Conservation (phyloP, 2,113 vertebrate genomes). For the Calidris pygmaea region DNA sequence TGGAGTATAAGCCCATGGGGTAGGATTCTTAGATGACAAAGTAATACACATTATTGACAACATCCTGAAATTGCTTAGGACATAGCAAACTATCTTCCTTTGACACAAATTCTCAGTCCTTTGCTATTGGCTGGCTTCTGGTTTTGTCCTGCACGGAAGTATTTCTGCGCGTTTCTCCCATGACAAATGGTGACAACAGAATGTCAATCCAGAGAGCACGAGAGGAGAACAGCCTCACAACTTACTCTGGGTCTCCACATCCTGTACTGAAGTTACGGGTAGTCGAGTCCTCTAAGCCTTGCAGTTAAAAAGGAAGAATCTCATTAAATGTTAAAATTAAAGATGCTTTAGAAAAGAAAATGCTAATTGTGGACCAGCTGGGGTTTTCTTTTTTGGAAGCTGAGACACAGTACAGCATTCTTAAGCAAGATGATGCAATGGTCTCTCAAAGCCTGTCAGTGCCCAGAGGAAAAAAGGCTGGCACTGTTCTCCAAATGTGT, state of each 20-base stretch:
- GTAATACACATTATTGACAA: not conserved
- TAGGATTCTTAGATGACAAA: not conserved
- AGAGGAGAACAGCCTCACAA: not conserved
- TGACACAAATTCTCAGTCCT: not conserved
- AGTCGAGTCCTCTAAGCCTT: not conserved
- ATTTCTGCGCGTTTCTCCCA: not conserved
- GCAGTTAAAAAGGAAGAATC: not conserved
- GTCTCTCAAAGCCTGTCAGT: constrained; percentile 30
- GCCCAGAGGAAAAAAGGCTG: constrained; percentile 53
- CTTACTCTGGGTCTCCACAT: not conserved
- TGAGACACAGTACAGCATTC: constrained; percentile 37
- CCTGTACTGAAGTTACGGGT: not conserved
- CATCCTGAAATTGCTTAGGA: not conserved
- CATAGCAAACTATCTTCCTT: not conserved
- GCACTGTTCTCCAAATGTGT: constrained; percentile 62
- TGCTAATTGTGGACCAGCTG: constrained; percentile 30
- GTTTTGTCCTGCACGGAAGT: not conserved
- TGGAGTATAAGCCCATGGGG: not conserved
- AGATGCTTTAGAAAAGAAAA: constrained; percentile 25
- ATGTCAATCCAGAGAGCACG: not conserved
- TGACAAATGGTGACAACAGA: not conserved
- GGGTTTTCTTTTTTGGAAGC: constrained; percentile 19
- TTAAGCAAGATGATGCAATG: constrained; percentile 51
- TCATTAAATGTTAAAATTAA: constrained; percentile 30
- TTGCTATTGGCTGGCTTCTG: not conserved